Evolutionary conservation across 2,888 invertebrate genomes (phyloP).

Genomic region (Hipparchia sbordonii): DNA sequence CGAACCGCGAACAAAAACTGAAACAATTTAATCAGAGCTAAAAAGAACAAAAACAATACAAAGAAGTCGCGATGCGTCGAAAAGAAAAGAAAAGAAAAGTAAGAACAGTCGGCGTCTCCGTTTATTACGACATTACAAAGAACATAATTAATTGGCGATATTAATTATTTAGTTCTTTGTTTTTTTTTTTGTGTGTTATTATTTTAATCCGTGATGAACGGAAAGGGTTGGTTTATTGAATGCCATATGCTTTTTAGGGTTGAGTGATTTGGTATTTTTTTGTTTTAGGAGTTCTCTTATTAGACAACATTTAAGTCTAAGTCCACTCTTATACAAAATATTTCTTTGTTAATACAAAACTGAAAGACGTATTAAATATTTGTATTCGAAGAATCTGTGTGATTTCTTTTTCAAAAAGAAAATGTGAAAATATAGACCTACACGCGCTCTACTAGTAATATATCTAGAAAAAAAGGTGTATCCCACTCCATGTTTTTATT

Average conservation of each 20-base stretch:
- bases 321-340: no score
- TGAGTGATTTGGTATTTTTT: not conserved
- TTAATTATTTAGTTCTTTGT: conserved; percentile 76
- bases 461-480: no score
- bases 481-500: no score
- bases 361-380: no score
- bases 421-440: no score
- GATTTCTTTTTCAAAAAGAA: no score
- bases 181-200: conserved; percentile 45
- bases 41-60: conserved; percentile 54
- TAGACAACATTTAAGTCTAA: no score
- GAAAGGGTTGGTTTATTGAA: conserved; percentile 13
- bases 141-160: conserved; percentile 73
- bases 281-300: not conserved
- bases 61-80: conserved; percentile 26
- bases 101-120: conserved; percentile 44
- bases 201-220: conserved; percentile 12
- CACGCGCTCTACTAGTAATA: no score
- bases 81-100: conserved; percentile 24
- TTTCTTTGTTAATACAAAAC: no score
- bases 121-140: conserved; percentile 59
- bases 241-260: conserved; percentile 25
- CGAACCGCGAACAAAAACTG: conserved; percentile 48
- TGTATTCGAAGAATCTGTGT: no score
- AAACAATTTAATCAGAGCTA: conserved; percentile 47